Conservation (phyloP, 2,113 vertebrate genomes). For the Sorex fumeus region DNA sequence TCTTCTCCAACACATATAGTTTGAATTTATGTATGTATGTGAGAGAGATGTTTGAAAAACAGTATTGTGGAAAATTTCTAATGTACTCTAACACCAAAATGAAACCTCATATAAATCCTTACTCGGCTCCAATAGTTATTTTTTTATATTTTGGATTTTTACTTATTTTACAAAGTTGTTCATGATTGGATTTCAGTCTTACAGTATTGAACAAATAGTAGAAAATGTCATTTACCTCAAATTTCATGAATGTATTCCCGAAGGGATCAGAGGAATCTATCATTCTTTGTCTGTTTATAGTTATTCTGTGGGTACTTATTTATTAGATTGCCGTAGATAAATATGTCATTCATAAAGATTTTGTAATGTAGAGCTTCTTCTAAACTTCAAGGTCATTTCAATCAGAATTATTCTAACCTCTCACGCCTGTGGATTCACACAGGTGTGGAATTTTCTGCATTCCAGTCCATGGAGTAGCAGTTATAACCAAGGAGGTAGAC, state of each 20-base stretch:
- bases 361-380: not conserved
- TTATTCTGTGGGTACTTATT: not conserved
- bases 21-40: constrained; percentile 5
- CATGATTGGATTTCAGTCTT: no score
- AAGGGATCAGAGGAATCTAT: fast-evolving
- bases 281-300: not conserved
- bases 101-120: not conserved
- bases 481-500: no score
- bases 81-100: not conserved
- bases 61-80: not conserved
- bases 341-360: not conserved
- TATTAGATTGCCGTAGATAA: not conserved
- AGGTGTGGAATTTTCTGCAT: no score
- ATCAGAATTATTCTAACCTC: not conserved
- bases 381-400: not conserved
- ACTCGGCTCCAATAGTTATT: no score
- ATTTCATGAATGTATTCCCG: not conserved
- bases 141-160: no score
- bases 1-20: not conserved
- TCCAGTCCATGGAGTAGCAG: no score
- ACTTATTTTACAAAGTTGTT: no score
- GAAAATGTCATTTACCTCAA: constrained; percentile 22
- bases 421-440: no score
- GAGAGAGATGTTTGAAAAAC: not conserved
- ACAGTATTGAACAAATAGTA: no score